These are phyloP conservation scores for Drosophila testacea DNA, from an alignment of 2,888 invertebrate genomes.

Conservation along the genomic window DNA sequence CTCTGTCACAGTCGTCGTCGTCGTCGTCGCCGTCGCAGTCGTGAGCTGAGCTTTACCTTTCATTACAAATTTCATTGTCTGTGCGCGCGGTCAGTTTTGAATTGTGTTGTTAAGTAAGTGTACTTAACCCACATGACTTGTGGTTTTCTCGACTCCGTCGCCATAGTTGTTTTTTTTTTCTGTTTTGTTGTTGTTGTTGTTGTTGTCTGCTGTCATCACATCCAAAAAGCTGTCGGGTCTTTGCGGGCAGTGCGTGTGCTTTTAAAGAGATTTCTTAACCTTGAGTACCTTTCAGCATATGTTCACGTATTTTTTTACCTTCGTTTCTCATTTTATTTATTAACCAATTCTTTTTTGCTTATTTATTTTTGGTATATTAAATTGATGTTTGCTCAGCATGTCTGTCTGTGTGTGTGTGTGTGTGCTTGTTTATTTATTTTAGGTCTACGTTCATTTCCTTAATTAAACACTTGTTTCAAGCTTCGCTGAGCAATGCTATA, in stretches of 20 bases:
- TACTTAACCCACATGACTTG: slow-evolving; percentile 81
- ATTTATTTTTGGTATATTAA: slow-evolving; percentile 52
- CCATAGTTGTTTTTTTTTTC: slow-evolving; percentile 22
- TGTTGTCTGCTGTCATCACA: slow-evolving; percentile 68
- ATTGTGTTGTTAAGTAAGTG: slow-evolving; percentile 81
- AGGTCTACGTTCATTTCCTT: slow-evolving; percentile 70
- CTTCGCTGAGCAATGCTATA: slow-evolving; percentile 62
- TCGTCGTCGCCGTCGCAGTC: slow-evolving; percentile 30
- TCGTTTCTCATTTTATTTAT: slow-evolving; percentile 60
- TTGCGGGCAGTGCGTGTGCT: slow-evolving; percentile 60
- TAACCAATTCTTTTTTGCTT: slow-evolving; percentile 53
- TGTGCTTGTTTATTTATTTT: slow-evolving; percentile 54
- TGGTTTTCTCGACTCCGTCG: slow-evolving; percentile 60
- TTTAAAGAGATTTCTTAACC: slow-evolving; percentile 77
- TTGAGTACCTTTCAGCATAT: slow-evolving; percentile 76
- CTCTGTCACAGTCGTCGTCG: slow-evolving; percentile 25
- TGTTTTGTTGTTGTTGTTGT: slow-evolving; percentile 25
- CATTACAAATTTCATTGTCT: slow-evolving; percentile 74
- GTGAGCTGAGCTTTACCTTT: slow-evolving; percentile 67
- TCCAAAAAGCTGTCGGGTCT: slow-evolving; percentile 70
- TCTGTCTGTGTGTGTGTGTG: slow-evolving; percentile 15
- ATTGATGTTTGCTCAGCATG: slow-evolving; percentile 43
- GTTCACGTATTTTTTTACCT: slow-evolving; percentile 31
- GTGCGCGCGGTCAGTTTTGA: slow-evolving; percentile 75
- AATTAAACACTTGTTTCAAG: slow-evolving; percentile 81